Base-by-base conservation (phyloP, 2,113 vertebrate genomes). In the Osmerus eperlanus region DNA sequence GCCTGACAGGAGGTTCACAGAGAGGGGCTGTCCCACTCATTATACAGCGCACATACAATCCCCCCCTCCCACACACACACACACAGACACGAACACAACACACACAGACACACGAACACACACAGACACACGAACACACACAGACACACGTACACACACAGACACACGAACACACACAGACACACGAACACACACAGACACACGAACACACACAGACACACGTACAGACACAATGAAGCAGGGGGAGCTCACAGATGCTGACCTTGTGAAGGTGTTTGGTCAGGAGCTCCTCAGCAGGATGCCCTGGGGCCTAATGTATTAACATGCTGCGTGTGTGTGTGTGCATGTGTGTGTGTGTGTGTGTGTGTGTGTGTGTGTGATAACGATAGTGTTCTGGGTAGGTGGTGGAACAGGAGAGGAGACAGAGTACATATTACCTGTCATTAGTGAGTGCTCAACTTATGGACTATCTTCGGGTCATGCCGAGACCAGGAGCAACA, bases 171-270 rank as follows among this genome's bases (percentile, higher is more conserved):
- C 25, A 28, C 69, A 54, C 51, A 73, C 9, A 71, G n/a, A n/a
- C n/a, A n/a, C n/a, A n/a, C n/a, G n/a, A n/a, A n/a, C 59, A 65
- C 63, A 71, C 77, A 76, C 72, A 58, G 58, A 62, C 12, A 71
- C 77, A 75, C 72, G 77, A 71, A 70, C 62, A 36, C 25, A 78
- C 76, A 82, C 68, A 55, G n/a, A 28, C 47, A 36, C 61, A 47
- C 29, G 51, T 52, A 55, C 71, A 51, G 47, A 63, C 55, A 29
- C 51, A 14, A 21, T 25, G 29, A 54, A n/a, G 68, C 76, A 78
- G 84, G 76, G 85, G 77, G 70, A 82, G 71, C 73, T 77, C 84
- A 71, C 83, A 85, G 85, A 87, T 86, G 83, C 78, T 87, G 84
- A 88, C 86, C 84, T 89, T 85, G 89, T 5, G 7, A 47, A 47